Percentiles rank a stretch among this genome's conserved stretches.
Evolutionary conservation across 2,888 invertebrate species (phyloP).

Genomic region (Dolichomitus sp.): DNA sequence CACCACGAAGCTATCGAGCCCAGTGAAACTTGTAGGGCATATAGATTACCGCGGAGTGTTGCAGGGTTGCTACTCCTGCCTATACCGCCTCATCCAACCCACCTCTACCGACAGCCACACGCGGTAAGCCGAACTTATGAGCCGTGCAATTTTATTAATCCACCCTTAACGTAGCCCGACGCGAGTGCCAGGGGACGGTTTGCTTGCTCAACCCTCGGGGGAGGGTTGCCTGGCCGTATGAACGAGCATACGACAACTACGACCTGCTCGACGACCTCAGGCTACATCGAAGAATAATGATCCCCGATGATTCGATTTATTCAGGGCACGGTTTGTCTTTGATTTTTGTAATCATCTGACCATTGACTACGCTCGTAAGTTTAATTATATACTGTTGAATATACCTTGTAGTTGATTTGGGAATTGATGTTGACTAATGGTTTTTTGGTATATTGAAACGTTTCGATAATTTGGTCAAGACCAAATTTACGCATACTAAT

Average conservation of each 20-base stretch:
- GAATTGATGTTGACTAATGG: neutral
- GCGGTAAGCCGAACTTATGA: constrained; percentile 68
- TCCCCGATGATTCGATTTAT: constrained; percentile 37
- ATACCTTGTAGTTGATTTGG: neutral
- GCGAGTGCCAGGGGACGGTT: neutral
- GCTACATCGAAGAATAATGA: constrained; percentile 40
- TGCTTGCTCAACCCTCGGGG: constrained; percentile 13
- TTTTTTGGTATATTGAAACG: neutral
- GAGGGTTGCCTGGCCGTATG: neutral
- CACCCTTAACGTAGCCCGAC: constrained; percentile 41
- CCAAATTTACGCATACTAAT: too few relatives aligned
- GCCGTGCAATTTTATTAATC: constrained; percentile 70
- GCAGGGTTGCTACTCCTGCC: constrained; percentile 2
- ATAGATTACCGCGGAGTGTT: neutral
- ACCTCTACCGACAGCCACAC: constrained; percentile 27
- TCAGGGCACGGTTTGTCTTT: neutral
- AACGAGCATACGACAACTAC: constrained; percentile 38
- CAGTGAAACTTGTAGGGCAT: neutral
- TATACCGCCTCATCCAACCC: neutral
- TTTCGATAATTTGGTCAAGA: too few relatives aligned
- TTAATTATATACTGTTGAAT: neutral
- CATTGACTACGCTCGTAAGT: neutral
- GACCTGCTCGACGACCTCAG: constrained; percentile 29
- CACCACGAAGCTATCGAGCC: neutral
- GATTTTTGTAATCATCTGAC: neutral